phyloP scores from a whole-genome alignment of 2,113 vertebrate genomes.

The Illadopsis cleaveri region DNA sequence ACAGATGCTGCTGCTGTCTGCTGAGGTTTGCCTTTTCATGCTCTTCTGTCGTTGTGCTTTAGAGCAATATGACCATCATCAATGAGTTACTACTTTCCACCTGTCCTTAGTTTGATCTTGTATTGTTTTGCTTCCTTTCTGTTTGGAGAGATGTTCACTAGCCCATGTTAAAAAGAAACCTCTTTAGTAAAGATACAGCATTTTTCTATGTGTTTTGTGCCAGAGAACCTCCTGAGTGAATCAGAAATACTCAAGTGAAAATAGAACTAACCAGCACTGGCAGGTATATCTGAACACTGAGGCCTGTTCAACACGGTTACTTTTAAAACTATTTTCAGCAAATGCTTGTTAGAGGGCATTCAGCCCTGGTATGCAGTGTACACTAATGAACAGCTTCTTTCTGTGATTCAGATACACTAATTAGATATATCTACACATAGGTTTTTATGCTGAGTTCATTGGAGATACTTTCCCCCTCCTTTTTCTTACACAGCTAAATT shows the following conservation, averaged over 20 bases:
- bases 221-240: neutral
- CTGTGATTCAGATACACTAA: neutral
- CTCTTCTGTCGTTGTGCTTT: neutral
- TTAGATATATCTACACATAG: neutral
- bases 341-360: neutral
- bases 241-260: neutral
- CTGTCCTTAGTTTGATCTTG: neutral
- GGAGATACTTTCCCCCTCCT: fast-evolving
- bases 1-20: neutral
- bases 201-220: neutral
- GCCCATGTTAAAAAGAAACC: neutral
- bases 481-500: neutral
- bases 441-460: neutral
- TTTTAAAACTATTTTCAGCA: neutral
- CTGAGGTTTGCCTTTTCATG: neutral
- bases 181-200: neutral
- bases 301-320: neutral
- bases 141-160: neutral
- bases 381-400: neutral
- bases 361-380: neutral
- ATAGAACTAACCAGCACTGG: neutral
- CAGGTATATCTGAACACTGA: neutral
- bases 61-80: neutral
- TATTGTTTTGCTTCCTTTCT: neutral
- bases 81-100: neutral